Conservation (phyloP, 1,140 invertebrate species). For the Lasaia peninsularis region DNA sequence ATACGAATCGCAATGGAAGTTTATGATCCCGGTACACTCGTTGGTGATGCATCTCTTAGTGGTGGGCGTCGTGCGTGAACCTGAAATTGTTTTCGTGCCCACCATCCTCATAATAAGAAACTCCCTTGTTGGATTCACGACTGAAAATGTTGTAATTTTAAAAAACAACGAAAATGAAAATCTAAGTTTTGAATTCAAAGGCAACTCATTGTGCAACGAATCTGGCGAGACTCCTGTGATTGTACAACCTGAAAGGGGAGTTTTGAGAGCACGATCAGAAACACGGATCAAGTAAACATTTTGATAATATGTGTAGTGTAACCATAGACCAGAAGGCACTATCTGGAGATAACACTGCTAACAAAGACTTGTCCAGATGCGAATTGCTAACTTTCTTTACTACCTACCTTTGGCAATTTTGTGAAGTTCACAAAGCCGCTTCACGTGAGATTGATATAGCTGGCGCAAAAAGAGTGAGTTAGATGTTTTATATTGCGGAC, state of each 20-base stretch:
- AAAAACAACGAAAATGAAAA: conserved; percentile 56
- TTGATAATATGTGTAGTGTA: not conserved
- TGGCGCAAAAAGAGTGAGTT: too few species aligned
- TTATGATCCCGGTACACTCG: conserved; percentile 44
- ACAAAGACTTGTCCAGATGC: too few species aligned
- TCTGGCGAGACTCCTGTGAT: conserved; percentile 57
- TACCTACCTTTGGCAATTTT: too few species aligned
- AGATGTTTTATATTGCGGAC: too few species aligned
- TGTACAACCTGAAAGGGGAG: conserved; percentile 49
- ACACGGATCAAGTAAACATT: conserved; percentile 52
- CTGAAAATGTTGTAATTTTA: conserved; percentile 42
- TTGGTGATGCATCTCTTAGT: conserved; percentile 51
- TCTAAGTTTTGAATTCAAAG: conserved; percentile 63
- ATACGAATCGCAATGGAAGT: conserved; percentile 66
- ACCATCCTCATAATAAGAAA: conserved; percentile 58
- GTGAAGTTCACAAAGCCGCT: too few species aligned
- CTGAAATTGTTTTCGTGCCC: conserved; percentile 57
- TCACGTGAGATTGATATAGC: too few species aligned
- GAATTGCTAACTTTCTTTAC: too few species aligned
- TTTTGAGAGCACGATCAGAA: conserved; percentile 51
- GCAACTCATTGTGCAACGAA: conserved; percentile 62
- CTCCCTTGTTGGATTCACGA: conserved; percentile 58
- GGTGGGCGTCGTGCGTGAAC: conserved; percentile 57
- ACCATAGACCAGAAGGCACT: too few species aligned
- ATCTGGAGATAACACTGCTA: too few species aligned